Evolutionary conservation across 1,140 invertebrate genomes (phyloP), one percentile per base, ranked within the genome.

Genomic region (Sitophilus oryzae): DNA sequence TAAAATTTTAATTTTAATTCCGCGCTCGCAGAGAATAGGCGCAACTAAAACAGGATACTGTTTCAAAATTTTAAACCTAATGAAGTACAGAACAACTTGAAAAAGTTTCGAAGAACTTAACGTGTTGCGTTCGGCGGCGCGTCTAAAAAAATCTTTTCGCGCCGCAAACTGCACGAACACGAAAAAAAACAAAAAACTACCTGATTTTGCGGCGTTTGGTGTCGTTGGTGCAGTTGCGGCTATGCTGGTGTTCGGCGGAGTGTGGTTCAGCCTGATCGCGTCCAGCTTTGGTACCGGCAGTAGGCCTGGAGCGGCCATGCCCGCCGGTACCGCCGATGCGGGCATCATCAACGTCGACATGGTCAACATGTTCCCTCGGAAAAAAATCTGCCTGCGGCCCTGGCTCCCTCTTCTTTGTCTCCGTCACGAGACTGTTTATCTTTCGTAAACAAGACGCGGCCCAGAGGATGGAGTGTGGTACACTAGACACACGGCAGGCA

Each of bases 291-390:
- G 60, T 43, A 69, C 64, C 41, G 66, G 69, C 30, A 71, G 58
- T 23, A 66, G 62, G 52, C 63, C 64, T 30, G 66, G 65, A 18
- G 65, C 59, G 35, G 64, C 58, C 55, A 64, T 63, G 40, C 60
- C 47, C 50, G 62, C 61, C 8, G 66, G 57, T 61, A 71, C 66
- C 23, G 66, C 61, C 36, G 67, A 66, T 14, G 69, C 66, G 22
- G 69, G 69, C 67, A 71, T 71, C 69, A 71, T 69, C 51, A 71
- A 55, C 45, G 69, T 69, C 38, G 69, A 71, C 69, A 71, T 69
- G 25, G 68, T 68, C 62, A 70, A 63, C 68, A 65, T 69, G 56
- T 61, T 63, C 19, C 16, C 4, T 23, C 5, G 11, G 5, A 30
- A 30, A 30, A 30, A 30, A 30, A 30, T 30, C 25, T 30, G n/a